Percentiles rank a stretch among this genome's conserved stretches.
Evolutionary conservation across 2,888 invertebrate genomes (phyloP).

Genomic region (Myopa tessellatipennis): DNA sequence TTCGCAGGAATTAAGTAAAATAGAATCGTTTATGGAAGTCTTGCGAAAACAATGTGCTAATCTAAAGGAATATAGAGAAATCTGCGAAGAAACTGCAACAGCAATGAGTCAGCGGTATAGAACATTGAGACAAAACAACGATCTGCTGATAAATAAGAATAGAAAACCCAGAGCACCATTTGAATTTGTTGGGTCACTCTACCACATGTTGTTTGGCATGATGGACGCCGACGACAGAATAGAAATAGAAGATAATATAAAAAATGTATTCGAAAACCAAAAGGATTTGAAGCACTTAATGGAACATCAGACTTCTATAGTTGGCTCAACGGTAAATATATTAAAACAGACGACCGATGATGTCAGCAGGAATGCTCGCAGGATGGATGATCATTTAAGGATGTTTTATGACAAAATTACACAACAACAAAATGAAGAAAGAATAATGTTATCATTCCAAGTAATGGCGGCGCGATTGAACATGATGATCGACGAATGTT

Average conservation of each 20-base stretch:
- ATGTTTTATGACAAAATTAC: slow-evolving; percentile 1
- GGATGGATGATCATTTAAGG: slow-evolving; percentile 5
- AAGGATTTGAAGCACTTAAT: slow-evolving; percentile 8
- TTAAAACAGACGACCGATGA: slow-evolving; percentile 11
- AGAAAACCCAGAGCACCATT: slow-evolving; percentile 5
- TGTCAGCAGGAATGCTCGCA: slow-evolving; percentile 6
- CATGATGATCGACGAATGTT: too few relatives aligned
- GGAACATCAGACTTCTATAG: slow-evolving; percentile 14
- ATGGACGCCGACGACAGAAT: neutral
- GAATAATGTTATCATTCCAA: neutral
- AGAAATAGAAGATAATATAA: slow-evolving; percentile 1
- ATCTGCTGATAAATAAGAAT: neutral
- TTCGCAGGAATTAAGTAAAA: neutral
- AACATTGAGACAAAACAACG: neutral
- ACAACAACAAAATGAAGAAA: slow-evolving; percentile 16
- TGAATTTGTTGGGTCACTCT: slow-evolving; percentile 20
- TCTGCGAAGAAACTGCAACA: neutral
- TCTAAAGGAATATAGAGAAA: neutral
- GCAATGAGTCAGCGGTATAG: neutral
- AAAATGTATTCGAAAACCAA: slow-evolving; percentile 16
- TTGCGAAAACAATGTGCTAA: neutral
- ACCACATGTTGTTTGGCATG: slow-evolving; percentile 9
- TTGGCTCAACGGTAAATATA: slow-evolving; percentile 18
- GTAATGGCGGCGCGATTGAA: too few relatives aligned
- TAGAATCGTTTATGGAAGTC: neutral